Conservation (phyloP, 2,888 invertebrate genomes). For the Lasioglossum villosulum region DNA sequence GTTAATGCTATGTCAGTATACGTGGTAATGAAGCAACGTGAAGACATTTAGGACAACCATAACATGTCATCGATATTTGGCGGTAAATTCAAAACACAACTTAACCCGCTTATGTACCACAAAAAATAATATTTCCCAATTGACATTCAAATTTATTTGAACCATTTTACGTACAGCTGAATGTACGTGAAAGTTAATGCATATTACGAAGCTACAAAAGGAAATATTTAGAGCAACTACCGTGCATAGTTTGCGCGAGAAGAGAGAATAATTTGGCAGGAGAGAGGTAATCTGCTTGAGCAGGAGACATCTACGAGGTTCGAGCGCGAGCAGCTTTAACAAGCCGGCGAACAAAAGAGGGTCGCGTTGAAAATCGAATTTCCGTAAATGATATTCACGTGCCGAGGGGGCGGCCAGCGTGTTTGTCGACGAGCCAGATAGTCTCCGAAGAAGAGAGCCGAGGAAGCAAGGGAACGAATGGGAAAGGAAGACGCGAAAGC, state of each 20-base stretch:
- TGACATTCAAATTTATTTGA: no score
- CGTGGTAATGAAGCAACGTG: no score
- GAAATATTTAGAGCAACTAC: no score
- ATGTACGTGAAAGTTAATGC: no score
- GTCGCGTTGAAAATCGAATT: slow-evolving; percentile 50
- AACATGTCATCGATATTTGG: no score
- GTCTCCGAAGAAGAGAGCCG: neutral
- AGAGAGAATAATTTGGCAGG: neutral
- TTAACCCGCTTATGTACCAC: no score
- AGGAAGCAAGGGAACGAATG: neutral
- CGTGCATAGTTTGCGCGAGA: neutral
- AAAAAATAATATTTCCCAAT: no score
- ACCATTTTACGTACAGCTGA: no score
- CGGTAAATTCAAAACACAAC: no score
- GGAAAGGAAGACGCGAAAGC: neutral
- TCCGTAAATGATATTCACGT: slow-evolving; percentile 46
- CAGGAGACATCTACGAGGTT: slow-evolving; percentile 12
- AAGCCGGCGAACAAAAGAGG: slow-evolving; percentile 33
- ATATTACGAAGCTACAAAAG: no score
- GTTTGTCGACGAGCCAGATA: slow-evolving; percentile 48
- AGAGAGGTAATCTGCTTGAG: slow-evolving; percentile 11
- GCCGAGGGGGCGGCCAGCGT: slow-evolving; percentile 11
- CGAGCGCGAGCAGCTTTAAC: slow-evolving; percentile 31
- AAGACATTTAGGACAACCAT: no score
- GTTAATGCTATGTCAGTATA: no score